Evolutionary conservation across 2,113 vertebrate genomes (phyloP).

Genomic region (Mugil cephalus): DNA sequence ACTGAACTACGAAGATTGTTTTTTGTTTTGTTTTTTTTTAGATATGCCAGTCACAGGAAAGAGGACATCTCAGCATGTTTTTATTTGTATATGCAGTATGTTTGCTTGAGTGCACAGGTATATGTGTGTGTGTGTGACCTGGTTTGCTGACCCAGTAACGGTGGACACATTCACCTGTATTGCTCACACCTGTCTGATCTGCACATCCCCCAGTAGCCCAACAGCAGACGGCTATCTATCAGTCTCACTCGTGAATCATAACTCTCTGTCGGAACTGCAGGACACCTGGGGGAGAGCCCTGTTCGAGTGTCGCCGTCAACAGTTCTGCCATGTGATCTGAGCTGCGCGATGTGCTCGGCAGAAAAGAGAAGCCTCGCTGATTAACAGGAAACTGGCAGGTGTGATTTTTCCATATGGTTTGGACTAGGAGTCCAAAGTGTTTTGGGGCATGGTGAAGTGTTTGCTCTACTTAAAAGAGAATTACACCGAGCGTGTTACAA

Average conservation of each 20-base stretch:
- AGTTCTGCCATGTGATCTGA: constrained; percentile 52
- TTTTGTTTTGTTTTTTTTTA: too few species aligned
- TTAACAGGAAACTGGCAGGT: constrained; percentile 23
- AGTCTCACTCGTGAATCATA: constrained; percentile 36
- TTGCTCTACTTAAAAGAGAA: neutral
- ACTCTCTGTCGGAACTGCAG: constrained; percentile 33
- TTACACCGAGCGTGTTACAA: neutral
- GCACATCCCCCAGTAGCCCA: neutral
- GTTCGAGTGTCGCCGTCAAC: constrained; percentile 42
- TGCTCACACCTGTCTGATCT: constrained; percentile 51
- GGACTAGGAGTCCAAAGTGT: constrained; percentile 23
- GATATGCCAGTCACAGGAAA: too few species aligned
- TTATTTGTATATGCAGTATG: constrained; percentile 18
- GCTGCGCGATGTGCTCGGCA: constrained; percentile 2
- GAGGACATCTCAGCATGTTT: constrained; percentile 16
- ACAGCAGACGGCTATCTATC: constrained; percentile 34
- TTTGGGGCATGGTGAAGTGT: constrained; percentile 9
- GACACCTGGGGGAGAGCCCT: constrained; percentile 24
- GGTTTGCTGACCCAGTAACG: constrained; percentile 62
- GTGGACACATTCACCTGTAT: constrained; percentile 48
- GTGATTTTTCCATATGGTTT: constrained; percentile 32
- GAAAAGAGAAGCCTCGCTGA: neutral
- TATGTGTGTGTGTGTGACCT: constrained; percentile 31
- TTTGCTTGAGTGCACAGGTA: constrained; percentile 7
- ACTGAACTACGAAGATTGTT: too few species aligned